Evolutionary conservation across 92 coral and sea anemone species (phyloP), one percentile per base, ranked within the genome.

Genomic region (Montipora capitata): DNA sequence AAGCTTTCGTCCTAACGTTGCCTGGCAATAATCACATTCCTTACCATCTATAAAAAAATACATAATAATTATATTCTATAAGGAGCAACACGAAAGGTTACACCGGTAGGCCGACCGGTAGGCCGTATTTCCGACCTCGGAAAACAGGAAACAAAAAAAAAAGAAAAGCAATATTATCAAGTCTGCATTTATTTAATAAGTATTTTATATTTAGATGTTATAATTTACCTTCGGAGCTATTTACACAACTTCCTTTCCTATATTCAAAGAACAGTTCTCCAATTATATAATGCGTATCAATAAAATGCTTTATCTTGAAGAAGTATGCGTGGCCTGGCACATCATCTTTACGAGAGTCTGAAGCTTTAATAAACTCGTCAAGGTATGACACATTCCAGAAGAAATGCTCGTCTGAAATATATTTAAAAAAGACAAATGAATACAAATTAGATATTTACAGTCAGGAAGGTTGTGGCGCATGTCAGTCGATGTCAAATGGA

Each of bases 281-380:
- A 20, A 20, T 20, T 20, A 20, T 20, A 49, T 18, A 51, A 74
- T 74, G 79, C 8, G 79, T 62, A 41, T 52, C 61, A 48, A 74
- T 74, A n/a, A 74, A 74, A 48, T 74, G n/a, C 52, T 73, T 73
- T 73, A 73, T 14, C 58, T 73, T 73, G 14, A 2, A 14, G 58
- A 73, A 73, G 63, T 74, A 74, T 18, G 62, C 79, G 13, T 74
- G 79, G 27, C 79, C 79, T 13, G 57, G 79, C 10, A 18, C 40
- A 52, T 74, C 45, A 74, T 8, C 10, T 58, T n/a, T 74, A 7
- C 44, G 58, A 35, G 79, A 74, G 7, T 74, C 79, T 74, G 79
- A 40, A 43, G 79, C 27, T 74, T 44, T 74, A 12, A 74, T 41
- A 74, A 48, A 74, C 58, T 74, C 79, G 5, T 74, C 79, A 9